phyloP scores from a whole-genome alignment of 2,888 invertebrate species.

The Cremastinae sp. region DNA sequence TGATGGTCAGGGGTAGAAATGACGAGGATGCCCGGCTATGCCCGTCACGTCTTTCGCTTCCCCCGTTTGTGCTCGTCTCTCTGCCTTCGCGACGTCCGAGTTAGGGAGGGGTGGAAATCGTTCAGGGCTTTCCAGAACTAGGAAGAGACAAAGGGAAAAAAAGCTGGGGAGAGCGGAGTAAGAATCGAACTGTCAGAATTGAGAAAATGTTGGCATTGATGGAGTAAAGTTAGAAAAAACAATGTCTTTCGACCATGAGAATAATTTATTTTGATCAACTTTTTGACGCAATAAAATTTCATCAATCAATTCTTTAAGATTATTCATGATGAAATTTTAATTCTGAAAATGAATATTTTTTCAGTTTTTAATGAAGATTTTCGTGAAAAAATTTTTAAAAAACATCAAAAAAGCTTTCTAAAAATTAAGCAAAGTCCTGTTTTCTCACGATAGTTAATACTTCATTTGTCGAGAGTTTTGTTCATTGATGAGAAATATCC shows the following conservation, averaged over 20 bases:
- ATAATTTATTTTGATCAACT: no score
- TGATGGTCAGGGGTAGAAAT: conserved; percentile 72
- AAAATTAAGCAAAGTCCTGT: no score
- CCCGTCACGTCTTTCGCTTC: conserved; percentile 78
- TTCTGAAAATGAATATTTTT: no score
- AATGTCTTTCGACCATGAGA: no score
- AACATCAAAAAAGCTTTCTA: no score
- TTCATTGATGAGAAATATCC: not conserved
- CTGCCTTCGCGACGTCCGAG: conserved; percentile 24
- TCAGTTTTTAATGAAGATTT: no score
- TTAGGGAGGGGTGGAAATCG: conserved; percentile 59
- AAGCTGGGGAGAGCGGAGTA: not conserved
- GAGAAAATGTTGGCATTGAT: conserved; percentile 49
- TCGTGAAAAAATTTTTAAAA: no score
- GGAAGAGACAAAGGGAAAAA: conserved; percentile 47
- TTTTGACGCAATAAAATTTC: no score
- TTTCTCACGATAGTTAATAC: no score
- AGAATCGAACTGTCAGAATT: conserved; percentile 8
- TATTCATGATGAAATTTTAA: no score
- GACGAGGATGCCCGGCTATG: conserved; percentile 77
- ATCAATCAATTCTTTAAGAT: no score
- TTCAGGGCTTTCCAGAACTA: conserved; percentile 40
- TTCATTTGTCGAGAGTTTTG: not conserved
- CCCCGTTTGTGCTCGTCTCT: conserved; percentile 58
- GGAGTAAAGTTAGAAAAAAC: conserved; percentile 16